A percentile compares a stretch with the other conserved stretches of the same genome.
Evolutionary conservation across 37 sponge, comb jelly and placozoan genomes (phyloP).

Genomic region (Bolinopsis microptera): DNA sequence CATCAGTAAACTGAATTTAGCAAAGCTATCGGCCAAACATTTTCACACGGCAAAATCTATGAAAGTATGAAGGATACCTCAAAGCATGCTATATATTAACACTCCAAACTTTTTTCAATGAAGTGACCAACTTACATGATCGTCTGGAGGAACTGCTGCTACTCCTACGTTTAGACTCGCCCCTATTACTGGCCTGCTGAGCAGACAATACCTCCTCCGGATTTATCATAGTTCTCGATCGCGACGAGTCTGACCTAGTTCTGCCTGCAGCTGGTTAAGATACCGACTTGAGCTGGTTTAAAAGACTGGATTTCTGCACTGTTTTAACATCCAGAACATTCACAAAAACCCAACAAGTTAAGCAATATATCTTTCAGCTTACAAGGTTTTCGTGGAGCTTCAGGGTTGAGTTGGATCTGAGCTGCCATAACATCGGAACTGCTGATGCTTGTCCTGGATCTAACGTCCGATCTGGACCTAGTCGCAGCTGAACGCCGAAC

Average conservation of each 20-base stretch:
- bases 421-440: background rate
- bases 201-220: background rate
- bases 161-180: background rate
- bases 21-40: background rate
- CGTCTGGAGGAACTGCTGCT: background rate
- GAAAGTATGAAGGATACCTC: background rate
- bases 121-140: background rate
- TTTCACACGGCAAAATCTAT: background rate
- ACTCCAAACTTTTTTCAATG: background rate
- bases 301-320: no score
- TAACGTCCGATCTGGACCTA: background rate
- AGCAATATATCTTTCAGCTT: no score
- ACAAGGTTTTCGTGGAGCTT: background rate
- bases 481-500: background rate
- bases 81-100: background rate
- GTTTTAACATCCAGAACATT: no score
- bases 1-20: background rate
- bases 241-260: background rate
- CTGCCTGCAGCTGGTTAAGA: background rate
- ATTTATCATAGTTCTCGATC: conserved; percentile 21
- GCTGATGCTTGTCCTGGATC: background rate
- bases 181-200: background rate
- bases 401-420: background rate
- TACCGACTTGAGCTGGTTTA: no score
- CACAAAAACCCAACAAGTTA: no score